A percentile compares a stretch with the other conserved stretches of the same genome.
phyloP scores from a whole-genome alignment of 2,888 invertebrate genomes.

The Unio pictorum region DNA sequence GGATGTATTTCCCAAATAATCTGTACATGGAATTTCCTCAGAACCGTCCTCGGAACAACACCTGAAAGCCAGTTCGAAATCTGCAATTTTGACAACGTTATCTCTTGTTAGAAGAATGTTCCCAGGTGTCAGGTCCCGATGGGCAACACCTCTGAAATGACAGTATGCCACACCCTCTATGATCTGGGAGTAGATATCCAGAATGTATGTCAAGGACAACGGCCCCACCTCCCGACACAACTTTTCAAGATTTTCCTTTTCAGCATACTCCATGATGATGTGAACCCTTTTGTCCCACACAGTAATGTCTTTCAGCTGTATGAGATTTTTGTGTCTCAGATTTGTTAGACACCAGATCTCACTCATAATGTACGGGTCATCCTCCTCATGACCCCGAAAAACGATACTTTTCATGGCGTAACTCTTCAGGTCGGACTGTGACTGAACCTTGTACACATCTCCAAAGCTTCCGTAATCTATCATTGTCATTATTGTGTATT shows the following conservation, averaged over 20 bases:
- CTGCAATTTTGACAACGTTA: slow-evolving; percentile 38
- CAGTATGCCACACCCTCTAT: slow-evolving; percentile 35
- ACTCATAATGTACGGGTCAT: slow-evolving; percentile 34
- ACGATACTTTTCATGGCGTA: slow-evolving; percentile 39
- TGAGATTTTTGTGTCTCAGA: slow-evolving; percentile 37
- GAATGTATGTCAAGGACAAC: slow-evolving; percentile 12
- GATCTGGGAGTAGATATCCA: slow-evolving; percentile 29
- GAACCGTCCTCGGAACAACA: slow-evolving; percentile 5
- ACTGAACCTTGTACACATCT: slow-evolving; percentile 36
- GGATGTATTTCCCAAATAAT: slow-evolving; percentile 37
- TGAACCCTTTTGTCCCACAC: slow-evolving; percentile 21
- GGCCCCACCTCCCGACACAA: slow-evolving; percentile 11
- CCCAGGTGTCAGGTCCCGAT: slow-evolving; percentile 39
- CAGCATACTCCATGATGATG: slow-evolving; percentile 44
- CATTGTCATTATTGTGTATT: slow-evolving; percentile 25
- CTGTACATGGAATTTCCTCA: slow-evolving; percentile 26
- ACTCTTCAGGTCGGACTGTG: slow-evolving; percentile 10
- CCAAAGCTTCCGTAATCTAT: slow-evolving; percentile 46
- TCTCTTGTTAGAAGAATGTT: slow-evolving; percentile 35
- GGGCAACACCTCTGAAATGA: slow-evolving; percentile 37
- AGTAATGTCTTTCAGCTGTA: slow-evolving; percentile 29
- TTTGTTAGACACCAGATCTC: slow-evolving; percentile 37
- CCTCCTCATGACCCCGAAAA: slow-evolving; percentile 26
- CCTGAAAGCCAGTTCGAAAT: slow-evolving; percentile 41
- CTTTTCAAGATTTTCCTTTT: slow-evolving; percentile 36